Base-by-base conservation (phyloP, 2,797 vertebrate species). In the Crocidura indochinensis region DNA sequence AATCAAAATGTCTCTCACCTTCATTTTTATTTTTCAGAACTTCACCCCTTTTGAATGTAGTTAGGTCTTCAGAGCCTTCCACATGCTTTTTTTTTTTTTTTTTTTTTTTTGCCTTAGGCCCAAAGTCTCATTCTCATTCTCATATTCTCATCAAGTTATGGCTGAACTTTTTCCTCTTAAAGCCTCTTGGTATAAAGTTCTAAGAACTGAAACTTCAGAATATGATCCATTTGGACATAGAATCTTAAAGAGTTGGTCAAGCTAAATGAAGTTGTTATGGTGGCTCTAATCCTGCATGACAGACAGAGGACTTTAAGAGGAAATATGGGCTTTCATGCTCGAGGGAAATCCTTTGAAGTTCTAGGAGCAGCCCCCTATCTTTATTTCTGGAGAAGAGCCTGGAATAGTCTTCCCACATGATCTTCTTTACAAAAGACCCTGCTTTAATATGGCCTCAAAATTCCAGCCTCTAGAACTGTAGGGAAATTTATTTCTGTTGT, bases 211-310 rank as follows among this genome's bases (percentile, higher is more conserved):
- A 7, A 22, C 10, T 56, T 80, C 71, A 26, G 56, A 65, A 85
- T 49, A 26, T 4, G 47, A 67, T 11, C 0, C 38, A 0, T 60
- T 68, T 62, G 31, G 7, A 73, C 29, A 75, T 26, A 68, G 69
- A 6, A 29, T 53, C 64, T 86, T 64, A 71, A 68, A 84, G 56
- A 84, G 72, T n/a, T 26, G 31, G 72, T 83, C 56, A 74, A 69
- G 83, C 60, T 29, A 38, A 38, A 38, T 38, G 44, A 80, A 22
- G 17, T 49, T 27, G 8, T 68, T 80, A n/a, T 31, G 27, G 26
- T 26, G 27, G 53, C 6, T 29, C 24, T 72, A 26, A 81, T 80
- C 49, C 19, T 1, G 10, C 19, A 12, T 46, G 51, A 60, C 17
- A 56, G 53, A 19, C 53, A 60, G 15, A 60, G 56, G 19, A 20